A percentile compares a stretch with the other conserved stretches of the same genome.
Conservation (phyloP, 2,888 invertebrate species). For the Plebejus argus region DNA sequence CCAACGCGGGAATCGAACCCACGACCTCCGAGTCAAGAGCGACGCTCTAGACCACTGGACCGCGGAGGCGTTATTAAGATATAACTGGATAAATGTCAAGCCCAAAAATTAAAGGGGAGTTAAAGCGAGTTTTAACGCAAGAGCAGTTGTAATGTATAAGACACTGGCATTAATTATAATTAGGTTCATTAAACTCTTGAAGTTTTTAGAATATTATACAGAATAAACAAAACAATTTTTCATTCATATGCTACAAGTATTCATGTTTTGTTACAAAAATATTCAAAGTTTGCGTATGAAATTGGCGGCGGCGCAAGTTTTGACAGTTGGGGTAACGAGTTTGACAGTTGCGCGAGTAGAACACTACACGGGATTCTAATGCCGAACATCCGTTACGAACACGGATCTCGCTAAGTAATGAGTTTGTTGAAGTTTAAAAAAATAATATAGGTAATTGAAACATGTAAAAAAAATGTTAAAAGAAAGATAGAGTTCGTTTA, state of each 20-base stretch:
- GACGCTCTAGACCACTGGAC: too few species aligned
- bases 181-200: too few species aligned
- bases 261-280: background rate
- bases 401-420: background rate
- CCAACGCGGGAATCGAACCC: too few species aligned
- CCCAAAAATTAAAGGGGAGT: too few species aligned
- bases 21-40: too few species aligned
- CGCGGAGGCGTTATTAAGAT: too few species aligned
- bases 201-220: too few species aligned
- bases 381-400: background rate
- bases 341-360: background rate
- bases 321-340: background rate
- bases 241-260: background rate
- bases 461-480: background rate
- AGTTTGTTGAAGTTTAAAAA: background rate
- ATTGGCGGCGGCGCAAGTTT: background rate
- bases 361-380: background rate
- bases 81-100: too few species aligned
- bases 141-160: too few species aligned
- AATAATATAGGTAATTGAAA: background rate
- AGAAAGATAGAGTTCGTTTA: background rate
- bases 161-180: too few species aligned
- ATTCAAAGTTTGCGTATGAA: conserved; percentile 3
- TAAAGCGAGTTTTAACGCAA: too few species aligned
- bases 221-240: too few species aligned